Conservation (phyloP, 2,888 invertebrate genomes). For the Eubasilissa splendida region DNA sequence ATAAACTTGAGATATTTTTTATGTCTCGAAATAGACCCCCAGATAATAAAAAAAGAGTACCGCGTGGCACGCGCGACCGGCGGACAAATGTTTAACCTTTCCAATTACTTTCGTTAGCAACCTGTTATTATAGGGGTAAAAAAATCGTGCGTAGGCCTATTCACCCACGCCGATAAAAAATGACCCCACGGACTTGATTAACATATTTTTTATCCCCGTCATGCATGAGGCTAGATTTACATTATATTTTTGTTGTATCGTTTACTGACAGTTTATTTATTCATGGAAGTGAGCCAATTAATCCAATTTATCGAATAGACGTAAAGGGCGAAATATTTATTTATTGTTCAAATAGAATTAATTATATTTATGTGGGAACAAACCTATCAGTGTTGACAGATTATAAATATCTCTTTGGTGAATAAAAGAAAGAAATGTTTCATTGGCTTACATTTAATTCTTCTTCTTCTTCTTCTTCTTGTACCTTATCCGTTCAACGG, state of each 20-base stretch:
- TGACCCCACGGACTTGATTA: constrained; percentile 53
- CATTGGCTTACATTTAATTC: too few relatives aligned
- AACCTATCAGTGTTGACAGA: too few relatives aligned
- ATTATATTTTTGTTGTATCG: constrained; percentile 33
- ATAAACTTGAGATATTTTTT: constrained; percentile 31
- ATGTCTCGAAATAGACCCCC: not conserved
- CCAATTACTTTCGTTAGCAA: constrained; percentile 57
- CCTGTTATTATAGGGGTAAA: constrained; percentile 51
- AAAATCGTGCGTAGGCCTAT: constrained; percentile 4
- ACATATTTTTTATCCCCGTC: constrained; percentile 53
- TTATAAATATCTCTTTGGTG: too few relatives aligned
- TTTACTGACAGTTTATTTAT: constrained; percentile 2
- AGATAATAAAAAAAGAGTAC: constrained; percentile 48
- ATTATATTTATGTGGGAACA: too few relatives aligned
- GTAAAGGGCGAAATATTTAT: not conserved
- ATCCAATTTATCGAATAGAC: constrained; percentile 19
- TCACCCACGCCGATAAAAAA: constrained; percentile 55
- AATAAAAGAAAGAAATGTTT: too few relatives aligned
- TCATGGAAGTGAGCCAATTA: constrained; percentile 25
- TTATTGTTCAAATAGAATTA: too few relatives aligned
- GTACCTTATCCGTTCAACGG: too few relatives aligned
- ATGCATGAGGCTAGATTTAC: constrained; percentile 53
- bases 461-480: too few relatives aligned
- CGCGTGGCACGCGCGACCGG: constrained; percentile 57
- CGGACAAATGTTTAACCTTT: constrained; percentile 54